Evolutionary conservation across 2,888 invertebrate species (phyloP).

Genomic region (Amphimallon solstitiale): DNA sequence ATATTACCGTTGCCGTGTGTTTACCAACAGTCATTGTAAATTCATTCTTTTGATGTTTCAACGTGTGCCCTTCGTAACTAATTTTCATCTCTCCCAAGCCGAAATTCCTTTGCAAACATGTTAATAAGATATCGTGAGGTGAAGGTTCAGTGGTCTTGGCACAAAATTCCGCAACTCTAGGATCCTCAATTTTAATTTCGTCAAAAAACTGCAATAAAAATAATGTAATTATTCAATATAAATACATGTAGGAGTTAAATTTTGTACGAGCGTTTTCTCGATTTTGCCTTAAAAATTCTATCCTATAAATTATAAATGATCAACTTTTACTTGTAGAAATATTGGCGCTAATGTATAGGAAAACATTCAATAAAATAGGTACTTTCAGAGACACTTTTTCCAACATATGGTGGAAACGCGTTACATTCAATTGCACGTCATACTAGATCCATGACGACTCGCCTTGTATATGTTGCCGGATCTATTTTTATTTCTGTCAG

Average conservation of each 20-base stretch:
- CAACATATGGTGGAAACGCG: too few relatives aligned
- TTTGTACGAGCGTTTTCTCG: too few relatives aligned
- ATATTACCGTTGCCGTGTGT: conserved; percentile 89
- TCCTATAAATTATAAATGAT: too few relatives aligned
- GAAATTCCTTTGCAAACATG: conserved; percentile 92
- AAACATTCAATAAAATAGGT: too few relatives aligned
- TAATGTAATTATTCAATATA: neutral
- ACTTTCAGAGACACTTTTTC: too few relatives aligned
- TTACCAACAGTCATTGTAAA: conserved; percentile 95
- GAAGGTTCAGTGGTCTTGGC: conserved; percentile 96
- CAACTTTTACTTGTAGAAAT: too few relatives aligned
- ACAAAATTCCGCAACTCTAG: conserved; percentile 93
- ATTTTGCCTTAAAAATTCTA: too few relatives aligned
- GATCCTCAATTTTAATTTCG: conserved; percentile 92
- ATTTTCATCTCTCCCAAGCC: conserved; percentile 91
- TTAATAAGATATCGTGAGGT: conserved; percentile 92
- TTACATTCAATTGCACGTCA: too few relatives aligned
- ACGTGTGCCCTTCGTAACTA: conserved; percentile 80
- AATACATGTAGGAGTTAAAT: neutral
- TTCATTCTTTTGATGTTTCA: conserved; percentile 92
- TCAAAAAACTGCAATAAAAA: conserved; percentile 79
- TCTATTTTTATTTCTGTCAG: too few relatives aligned
- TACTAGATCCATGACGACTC: too few relatives aligned
- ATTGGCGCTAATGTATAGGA: too few relatives aligned
- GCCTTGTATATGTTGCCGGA: too few relatives aligned